Evolutionary conservation across 2,113 vertebrate species (phyloP).

Genomic region (Rissa tridactyla): DNA sequence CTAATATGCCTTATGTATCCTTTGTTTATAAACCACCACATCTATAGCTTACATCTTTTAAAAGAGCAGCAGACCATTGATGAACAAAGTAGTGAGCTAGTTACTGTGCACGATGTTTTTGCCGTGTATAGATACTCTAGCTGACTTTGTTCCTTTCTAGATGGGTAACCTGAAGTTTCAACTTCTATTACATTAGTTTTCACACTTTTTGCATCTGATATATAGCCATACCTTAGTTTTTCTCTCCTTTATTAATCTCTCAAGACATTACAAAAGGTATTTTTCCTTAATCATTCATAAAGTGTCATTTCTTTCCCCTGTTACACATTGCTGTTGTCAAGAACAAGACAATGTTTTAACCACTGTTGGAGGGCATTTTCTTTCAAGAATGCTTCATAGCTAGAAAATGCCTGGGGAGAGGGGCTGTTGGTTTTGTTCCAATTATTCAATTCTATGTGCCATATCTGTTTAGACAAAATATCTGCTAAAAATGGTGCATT

Average conservation of each 20-base stretch:
- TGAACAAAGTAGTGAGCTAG: background rate
- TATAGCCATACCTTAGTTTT: background rate
- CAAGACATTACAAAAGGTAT: background rate
- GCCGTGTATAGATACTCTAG: background rate
- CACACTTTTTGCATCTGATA: background rate
- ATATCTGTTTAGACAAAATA: background rate
- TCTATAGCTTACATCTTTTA: background rate
- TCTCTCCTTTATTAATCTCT: background rate
- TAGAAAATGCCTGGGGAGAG: background rate
- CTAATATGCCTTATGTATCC: background rate
- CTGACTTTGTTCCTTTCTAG: background rate
- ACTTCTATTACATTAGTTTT: background rate
- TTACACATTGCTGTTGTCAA: background rate
- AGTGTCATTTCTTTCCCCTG: background rate
- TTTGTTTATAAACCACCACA: background rate
- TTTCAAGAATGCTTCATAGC: background rate
- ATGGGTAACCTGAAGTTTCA: background rate
- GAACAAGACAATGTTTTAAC: background rate
- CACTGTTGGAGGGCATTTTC: background rate
- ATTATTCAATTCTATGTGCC: background rate
- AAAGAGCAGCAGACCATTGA: background rate
- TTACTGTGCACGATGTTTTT: background rate
- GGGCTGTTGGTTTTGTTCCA: background rate
- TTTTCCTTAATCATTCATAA: background rate
- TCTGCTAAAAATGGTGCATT: constrained; percentile 17